Percentiles rank a stretch among this genome's conserved stretches.
Evolutionary conservation across 2,888 invertebrate species (phyloP).

Genomic region (Drosophila quasianomalipes): DNA sequence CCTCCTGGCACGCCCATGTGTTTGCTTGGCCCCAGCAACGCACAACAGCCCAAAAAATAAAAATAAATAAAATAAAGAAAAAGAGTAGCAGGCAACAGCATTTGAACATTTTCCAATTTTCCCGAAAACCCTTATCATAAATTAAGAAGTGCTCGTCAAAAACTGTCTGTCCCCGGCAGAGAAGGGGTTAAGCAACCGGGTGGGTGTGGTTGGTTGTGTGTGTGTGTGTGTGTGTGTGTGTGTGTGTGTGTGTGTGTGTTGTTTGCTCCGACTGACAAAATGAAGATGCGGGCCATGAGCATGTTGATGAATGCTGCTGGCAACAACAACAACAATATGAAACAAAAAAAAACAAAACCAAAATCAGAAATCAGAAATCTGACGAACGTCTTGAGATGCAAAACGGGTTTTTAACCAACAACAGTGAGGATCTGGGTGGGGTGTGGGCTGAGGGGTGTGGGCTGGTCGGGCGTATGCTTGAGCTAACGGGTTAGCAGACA

Average conservation of each 20-base stretch:
- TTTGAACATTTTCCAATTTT: conserved; percentile 82
- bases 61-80: conserved; percentile 37
- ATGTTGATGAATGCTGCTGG: conserved; percentile 70
- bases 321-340: conserved; percentile 13
- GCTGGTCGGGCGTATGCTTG: neutral
- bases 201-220: conserved; percentile 20
- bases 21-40: conserved; percentile 37
- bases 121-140: conserved; percentile 82
- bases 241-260: conserved; percentile 37
- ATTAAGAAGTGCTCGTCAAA: conserved; percentile 82
- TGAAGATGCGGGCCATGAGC: conserved; percentile 72
- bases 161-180: conserved; percentile 68
- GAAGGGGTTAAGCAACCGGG: conserved; percentile 5
- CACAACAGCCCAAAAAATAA: neutral
- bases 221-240: conserved; percentile 32
- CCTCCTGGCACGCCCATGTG: conserved; percentile 27
- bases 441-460: neutral
- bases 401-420: conserved; percentile 36
- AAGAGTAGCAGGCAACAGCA: conserved; percentile 66
- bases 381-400: conserved; percentile 55
- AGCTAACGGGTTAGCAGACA: conserved; percentile 41
- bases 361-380: conserved; percentile 66
- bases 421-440: neutral
- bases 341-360: conserved; percentile 39
- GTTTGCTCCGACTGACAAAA: conserved; percentile 67